Percentiles rank a stretch among this genome's conserved stretches.
phyloP scores from a whole-genome alignment of 2,113 vertebrate genomes.

The Ciconia stormi region DNA sequence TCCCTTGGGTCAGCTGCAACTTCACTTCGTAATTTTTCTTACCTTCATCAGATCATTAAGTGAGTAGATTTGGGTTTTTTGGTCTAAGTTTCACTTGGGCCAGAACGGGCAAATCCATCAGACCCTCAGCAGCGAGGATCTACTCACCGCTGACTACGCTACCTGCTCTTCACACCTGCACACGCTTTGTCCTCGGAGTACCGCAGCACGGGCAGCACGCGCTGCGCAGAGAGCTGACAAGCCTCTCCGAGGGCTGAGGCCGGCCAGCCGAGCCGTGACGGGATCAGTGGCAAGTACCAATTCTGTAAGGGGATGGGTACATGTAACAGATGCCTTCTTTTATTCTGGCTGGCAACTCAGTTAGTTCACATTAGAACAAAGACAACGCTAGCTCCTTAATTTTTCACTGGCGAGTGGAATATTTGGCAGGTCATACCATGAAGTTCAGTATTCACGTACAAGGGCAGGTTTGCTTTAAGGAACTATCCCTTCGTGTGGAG shows the following conservation, averaged over 20 bases:
- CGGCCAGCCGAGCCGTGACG: neutral
- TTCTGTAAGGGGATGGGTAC: neutral
- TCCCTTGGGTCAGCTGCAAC: neutral
- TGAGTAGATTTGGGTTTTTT: neutral
- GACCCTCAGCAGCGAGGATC: neutral
- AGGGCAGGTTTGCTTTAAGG: neutral
- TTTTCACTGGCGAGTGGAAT: neutral
- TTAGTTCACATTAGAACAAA: neutral
- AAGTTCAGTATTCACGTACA: neutral
- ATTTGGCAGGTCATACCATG: neutral
- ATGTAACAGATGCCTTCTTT: neutral
- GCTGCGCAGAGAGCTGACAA: fast-evolving
- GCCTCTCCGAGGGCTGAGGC: neutral
- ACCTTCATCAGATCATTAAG: neutral
- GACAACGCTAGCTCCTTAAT: neutral
- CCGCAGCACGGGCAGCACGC: neutral
- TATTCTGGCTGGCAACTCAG: neutral
- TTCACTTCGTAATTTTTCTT: neutral
- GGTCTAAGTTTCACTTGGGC: neutral
- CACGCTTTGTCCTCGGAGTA: too few species aligned
- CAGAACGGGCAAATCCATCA: neutral
- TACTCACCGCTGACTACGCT: neutral
- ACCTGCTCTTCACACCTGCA: fast-evolving
- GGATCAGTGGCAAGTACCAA: neutral
- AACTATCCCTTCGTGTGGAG: neutral